phyloP scores from a whole-genome alignment of 2,797 vertebrate genomes.

The Molothrus aeneus region DNA sequence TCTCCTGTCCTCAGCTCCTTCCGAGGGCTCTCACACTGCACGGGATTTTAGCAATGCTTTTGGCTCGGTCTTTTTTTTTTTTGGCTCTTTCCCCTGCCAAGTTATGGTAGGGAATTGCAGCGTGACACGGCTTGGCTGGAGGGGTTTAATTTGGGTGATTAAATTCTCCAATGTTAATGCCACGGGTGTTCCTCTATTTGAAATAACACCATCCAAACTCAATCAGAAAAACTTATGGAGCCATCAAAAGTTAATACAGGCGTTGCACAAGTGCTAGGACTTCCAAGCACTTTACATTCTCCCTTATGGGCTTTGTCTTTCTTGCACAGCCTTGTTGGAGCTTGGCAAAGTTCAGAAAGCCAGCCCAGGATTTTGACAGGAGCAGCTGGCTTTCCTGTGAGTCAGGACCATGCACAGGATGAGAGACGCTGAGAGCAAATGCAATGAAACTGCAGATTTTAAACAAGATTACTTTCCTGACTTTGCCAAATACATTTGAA shows the following conservation, averaged over 20 bases:
- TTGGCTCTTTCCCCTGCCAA: background rate
- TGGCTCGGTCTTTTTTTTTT: background rate
- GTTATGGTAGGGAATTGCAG: rapidly evolving
- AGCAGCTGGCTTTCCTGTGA: background rate
- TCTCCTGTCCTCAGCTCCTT: conserved; percentile 4
- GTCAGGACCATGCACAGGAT: background rate
- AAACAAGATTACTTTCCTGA: background rate
- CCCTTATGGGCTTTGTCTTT: background rate
- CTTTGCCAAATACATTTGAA: background rate
- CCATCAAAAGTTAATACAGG: background rate
- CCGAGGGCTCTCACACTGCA: background rate
- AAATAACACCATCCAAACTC: background rate
- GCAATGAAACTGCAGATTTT: conserved; percentile 48
- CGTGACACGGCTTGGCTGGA: background rate
- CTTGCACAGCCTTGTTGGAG: background rate
- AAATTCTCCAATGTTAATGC: background rate
- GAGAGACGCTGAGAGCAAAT: background rate
- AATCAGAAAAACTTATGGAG: background rate
- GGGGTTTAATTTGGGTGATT: background rate
- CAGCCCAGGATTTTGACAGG: background rate
- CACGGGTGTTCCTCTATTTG: background rate
- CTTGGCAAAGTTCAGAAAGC: background rate
- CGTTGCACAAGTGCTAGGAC: background rate
- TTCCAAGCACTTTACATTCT: background rate
- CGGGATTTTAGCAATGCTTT: background rate